Evolutionary conservation across 2,888 invertebrate species (phyloP).

Genomic region (Drosophila cyrtoloma): DNA sequence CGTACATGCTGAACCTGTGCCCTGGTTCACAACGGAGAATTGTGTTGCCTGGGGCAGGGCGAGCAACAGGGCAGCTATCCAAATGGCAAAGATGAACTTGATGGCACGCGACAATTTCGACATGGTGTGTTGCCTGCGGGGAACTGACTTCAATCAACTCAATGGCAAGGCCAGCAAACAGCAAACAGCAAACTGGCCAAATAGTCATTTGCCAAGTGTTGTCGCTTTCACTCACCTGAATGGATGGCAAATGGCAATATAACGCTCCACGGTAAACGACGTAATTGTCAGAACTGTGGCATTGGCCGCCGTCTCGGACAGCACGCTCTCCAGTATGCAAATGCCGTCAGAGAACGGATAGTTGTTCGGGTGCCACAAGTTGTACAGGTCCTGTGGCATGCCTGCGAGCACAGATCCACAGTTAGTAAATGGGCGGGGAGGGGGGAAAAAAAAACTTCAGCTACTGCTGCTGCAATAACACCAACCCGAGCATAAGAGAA

Average conservation of each 20-base stretch:
- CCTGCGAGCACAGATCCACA: constrained; percentile 85
- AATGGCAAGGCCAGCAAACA: constrained; percentile 16
- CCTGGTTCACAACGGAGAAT: constrained; percentile 82
- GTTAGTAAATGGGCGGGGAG: neutral
- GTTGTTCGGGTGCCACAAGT: constrained; percentile 90
- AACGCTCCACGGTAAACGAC: constrained; percentile 95
- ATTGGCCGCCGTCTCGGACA: constrained; percentile 93
- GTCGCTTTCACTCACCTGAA: constrained; percentile 86
- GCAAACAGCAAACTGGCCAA: neutral
- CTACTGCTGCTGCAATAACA: neutral
- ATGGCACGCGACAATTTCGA: constrained; percentile 94
- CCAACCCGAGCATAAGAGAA: constrained; percentile 90
- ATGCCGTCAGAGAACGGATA: constrained; percentile 91
- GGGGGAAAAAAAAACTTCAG: neutral
- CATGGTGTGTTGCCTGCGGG: constrained; percentile 89
- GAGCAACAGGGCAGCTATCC: constrained; percentile 91
- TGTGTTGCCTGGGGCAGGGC: constrained; percentile 90
- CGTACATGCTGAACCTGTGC: constrained; percentile 81
- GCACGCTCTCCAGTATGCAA: constrained; percentile 91
- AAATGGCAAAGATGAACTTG: constrained; percentile 92
- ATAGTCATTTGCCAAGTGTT: neutral
- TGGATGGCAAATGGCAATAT: constrained; percentile 94
- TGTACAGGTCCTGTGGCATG: constrained; percentile 92
- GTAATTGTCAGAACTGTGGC: constrained; percentile 95
- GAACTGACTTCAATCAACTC: constrained; percentile 48